These are phyloP conservation scores for Craseonycteris thonglongyai DNA, from an alignment of 2,113 vertebrate genomes.

Conservation along the genomic window DNA sequence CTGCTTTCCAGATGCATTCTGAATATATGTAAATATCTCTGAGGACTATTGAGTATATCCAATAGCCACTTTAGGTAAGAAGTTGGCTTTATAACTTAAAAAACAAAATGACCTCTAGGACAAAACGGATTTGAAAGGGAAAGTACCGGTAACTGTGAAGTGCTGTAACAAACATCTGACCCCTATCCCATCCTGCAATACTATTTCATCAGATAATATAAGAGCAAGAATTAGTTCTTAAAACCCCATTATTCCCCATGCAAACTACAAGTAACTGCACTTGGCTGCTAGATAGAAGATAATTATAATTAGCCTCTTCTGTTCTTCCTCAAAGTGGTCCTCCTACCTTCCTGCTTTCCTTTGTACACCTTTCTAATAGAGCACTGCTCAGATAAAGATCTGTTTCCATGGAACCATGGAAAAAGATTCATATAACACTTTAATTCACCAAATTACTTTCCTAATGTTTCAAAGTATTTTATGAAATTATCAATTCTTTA, in stretches of 20 bases:
- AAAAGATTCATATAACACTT: neutral
- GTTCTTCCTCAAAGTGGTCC: neutral
- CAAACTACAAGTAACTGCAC: neutral
- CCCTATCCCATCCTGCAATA: neutral
- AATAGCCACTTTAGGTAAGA: neutral
- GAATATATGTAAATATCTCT: neutral
- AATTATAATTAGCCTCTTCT: neutral
- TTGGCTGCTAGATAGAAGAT: neutral
- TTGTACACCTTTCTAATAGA: neutral
- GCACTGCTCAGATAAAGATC: neutral
- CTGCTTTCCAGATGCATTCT: neutral
- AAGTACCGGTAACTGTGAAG: neutral
- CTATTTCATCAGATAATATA: neutral
- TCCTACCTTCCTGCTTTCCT: neutral
- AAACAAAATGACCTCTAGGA: neutral
- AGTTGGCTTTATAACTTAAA: neutral
- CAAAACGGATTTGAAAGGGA: neutral
- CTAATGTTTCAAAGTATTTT: neutral
- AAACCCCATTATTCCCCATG: neutral
- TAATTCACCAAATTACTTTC: neutral
- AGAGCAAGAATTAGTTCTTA: neutral
- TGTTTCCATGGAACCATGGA: neutral
- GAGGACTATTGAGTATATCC: neutral
- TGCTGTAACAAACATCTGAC: neutral
- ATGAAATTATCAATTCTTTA: neutral